Evolutionary conservation across 1,140 invertebrate genomes (phyloP), one percentile per base, ranked within the genome.

Genomic region (Macrostomum lignano): DNA sequence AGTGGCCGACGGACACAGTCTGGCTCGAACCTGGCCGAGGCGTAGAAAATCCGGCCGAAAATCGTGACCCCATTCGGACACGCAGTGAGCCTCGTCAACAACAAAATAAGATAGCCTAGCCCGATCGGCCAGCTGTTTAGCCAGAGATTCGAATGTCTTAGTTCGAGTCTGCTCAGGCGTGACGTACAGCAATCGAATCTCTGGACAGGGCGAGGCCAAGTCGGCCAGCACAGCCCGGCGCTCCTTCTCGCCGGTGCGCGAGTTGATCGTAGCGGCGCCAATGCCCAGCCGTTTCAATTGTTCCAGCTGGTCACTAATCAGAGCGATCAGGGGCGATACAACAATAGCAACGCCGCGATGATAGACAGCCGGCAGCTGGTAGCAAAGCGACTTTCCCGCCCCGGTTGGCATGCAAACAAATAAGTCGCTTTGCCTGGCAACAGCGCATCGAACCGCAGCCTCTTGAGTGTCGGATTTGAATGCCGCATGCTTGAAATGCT

Each of bases 21-120:
- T 65, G 32, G 63, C 54, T 39, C 74, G 60, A 7, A 88, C 50
- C 11, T 64, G 44, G 6, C 73, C 75, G 2, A 94, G 54, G 54
- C 73, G 79, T 3, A 88, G 62, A 54, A 93, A 94, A 54, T 91
- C 76, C 1, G 76, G 76, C 17, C 84, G 61, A 53, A 94, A 94
- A 55, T 93, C 82, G 57, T 94, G 84, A 1, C 84, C 84, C 82
- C 82, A 94, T 45, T 91, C 73, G 47, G 76, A 84, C 0, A 93
- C 79, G 63, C 84, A 94, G 54, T 94, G 84, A 7, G 81, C 84
- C 64, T 94, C 86, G 61, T 94, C 86, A 9, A 94, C 73, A 21
- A 82, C 70, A 42, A 91, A 61, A 42, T 66, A 68, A 5, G 58
- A 58, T 7, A 72, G 37, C 35, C 66, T 58, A 21, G 60, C 52